Conservation (phyloP, 2,888 invertebrate species). For the Apocheima hispidaria region DNA sequence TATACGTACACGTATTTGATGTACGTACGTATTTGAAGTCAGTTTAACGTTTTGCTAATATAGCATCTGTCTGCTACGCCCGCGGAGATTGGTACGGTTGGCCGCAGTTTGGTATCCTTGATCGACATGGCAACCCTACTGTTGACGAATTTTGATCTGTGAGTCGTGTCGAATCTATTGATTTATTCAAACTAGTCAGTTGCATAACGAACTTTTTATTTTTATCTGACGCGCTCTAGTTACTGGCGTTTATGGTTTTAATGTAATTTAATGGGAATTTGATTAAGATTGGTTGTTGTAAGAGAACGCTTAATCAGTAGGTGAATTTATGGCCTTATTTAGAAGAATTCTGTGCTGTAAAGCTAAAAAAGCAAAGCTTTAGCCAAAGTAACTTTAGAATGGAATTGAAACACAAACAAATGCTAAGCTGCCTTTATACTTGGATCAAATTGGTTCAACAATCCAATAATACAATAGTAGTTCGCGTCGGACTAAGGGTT, state of each 20-base stretch:
- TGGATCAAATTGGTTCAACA: too few relatives aligned
- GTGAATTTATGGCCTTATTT: not conserved
- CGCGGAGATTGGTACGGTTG: too few relatives aligned
- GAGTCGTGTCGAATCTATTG: slow-evolving; percentile 39
- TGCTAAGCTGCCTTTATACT: too few relatives aligned
- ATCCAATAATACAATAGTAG: too few relatives aligned
- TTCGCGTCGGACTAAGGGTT: too few relatives aligned
- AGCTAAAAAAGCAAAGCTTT: too few relatives aligned
- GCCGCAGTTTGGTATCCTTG: too few relatives aligned
- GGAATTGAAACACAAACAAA: too few relatives aligned
- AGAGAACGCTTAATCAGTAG: not conserved
- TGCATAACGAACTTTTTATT: slow-evolving; percentile 41
- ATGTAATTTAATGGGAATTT: slow-evolving; percentile 34
- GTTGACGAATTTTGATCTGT: slow-evolving; percentile 39
- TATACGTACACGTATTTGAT: too few relatives aligned
- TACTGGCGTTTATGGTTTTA: slow-evolving; percentile 32
- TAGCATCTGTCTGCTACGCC: not conserved
- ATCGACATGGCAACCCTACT: slow-evolving; percentile 31
- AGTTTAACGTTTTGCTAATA: not conserved
- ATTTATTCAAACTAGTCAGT: slow-evolving; percentile 38
- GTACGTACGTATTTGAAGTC: not conserved
- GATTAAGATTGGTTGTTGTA: not conserved
- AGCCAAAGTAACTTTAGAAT: too few relatives aligned
- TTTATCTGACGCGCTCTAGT: slow-evolving; percentile 44
- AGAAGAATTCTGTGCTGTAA: too few relatives aligned